Base-by-base conservation (phyloP, 1,140 invertebrate genomes). In the Sesamia nonagrioides region DNA sequence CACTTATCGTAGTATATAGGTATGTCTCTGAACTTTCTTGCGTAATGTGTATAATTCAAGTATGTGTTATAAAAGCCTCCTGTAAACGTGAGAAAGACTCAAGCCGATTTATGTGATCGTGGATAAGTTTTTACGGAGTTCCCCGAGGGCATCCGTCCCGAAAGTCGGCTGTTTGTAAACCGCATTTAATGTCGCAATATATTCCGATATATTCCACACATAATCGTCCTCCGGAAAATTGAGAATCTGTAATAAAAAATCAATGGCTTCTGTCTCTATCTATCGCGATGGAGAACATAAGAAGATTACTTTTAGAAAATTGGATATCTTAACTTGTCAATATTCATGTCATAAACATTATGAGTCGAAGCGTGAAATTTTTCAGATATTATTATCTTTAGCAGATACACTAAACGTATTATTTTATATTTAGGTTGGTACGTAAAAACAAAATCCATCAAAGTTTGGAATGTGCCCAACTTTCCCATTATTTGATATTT, bases 221-320 rank as follows among this genome's bases (percentile, higher is more conserved):
- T 48, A 48, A 61, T 48, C 73, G 58, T 48, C 17, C n/a, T 21
- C 11, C 63, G 40, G 73, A 63, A 75, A 61, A 61, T 75, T 63
- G 73, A 18, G 40, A 75, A 48, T 27, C 58, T 61, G 42, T 75
- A 75, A 75, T 61, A 75, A 27, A 75, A 75, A 75, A 75, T 75
- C 73, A 63, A 75, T 63, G 73, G 6, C 18, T 42, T 45, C n/a
- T 58, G 63, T 52, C 27, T 27, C 11, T 79, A 79, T 71, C 50
- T 77, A 56, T 21, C 60, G 73, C 48, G n/a, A 66, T 77, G 63
- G 63, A 58, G 61, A 54, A 45, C 61, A 35, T 45, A n/a, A 68
- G 61, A 69, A 75, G 61, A 77, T 77, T 77, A 77, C 40, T 68
- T 69, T 77, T 42, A 77, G 75, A 77, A 77, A 77, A 77, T 77